Base-by-base conservation (phyloP, 2,797 vertebrate genomes). In the Acropternis orthonyx region DNA sequence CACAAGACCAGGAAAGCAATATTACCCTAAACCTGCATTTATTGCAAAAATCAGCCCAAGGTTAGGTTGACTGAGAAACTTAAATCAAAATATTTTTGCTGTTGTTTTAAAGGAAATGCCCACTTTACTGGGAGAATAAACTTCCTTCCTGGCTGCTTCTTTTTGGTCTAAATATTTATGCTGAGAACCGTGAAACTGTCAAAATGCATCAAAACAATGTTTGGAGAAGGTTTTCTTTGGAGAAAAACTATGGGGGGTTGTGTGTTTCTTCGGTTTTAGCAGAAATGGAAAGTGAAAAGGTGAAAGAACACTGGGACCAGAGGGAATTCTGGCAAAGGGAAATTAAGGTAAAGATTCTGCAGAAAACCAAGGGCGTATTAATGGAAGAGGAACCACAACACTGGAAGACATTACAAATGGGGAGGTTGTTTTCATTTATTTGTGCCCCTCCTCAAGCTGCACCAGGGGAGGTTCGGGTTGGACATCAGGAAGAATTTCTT, bases 231-330 rank as follows among this genome's bases (percentile, higher is more conserved):
- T 51, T 86, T 59, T 51, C 20, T 80, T 67, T 6, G 34, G 80
- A 79, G 36, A 32, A 49, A 56, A 59, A 9, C 13, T 7, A 0
- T 1, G n/a, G 10, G 73, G 59, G 61, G n/a, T 66, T 37, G 41
- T 34, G 17, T 37, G 56, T 54, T 82, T 74, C 76, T 54, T 63
- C 49, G 32, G 39, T 26, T 5, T 2, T 15, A n/a, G 43, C 36
- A 63, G 59, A 78, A 78, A 88, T n/a, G 55, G 80, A 36, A 86
- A 95, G 81, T 18, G 72, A 85, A 79, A 78, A 83, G 63, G 87
- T 54, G 87, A 75, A 88, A 54, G 80, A 49, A 37, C 14, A 7
- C 5, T 11, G 54, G 49, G 34, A 30, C 54, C 2, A 0, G 39
- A 54, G 55, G 69, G 79, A 55, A 59, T 61, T 84, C 24, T 21